Conservation (phyloP, 2,888 invertebrate species). For the Aspidapion aeneum region DNA sequence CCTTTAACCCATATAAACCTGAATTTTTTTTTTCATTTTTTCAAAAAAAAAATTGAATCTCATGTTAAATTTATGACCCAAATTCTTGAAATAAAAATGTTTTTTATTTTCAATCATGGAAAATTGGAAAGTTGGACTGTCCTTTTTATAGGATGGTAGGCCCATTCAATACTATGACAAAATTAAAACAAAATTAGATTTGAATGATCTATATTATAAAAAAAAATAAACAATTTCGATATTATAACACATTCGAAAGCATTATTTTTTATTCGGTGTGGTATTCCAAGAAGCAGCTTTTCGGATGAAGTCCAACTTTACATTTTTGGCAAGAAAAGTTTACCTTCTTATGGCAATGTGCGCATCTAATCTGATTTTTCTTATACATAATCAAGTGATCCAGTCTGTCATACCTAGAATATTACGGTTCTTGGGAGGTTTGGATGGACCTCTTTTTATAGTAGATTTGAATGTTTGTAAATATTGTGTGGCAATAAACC, state of each 20-base stretch:
- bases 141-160: not conserved
- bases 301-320: constrained; percentile 9
- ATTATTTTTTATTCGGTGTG: not conserved
- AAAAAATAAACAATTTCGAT: not conserved
- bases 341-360: constrained; percentile 2
- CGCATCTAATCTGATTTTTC: not conserved
- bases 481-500: constrained; percentile 1
- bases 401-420: constrained; percentile 9
- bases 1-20: not conserved
- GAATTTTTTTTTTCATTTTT: not conserved
- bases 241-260: not conserved
- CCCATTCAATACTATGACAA: not conserved
- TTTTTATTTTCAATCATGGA: too few species aligned
- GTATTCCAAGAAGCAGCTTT: constrained; percentile 5
- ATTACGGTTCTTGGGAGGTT: constrained; percentile 2
- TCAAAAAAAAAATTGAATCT: not conserved
- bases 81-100: not conserved
- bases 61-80: not conserved
- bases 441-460: constrained; percentile 9
- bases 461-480: constrained; percentile 6
- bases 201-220: not conserved
- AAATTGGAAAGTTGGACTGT: not conserved
- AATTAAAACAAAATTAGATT: not conserved
- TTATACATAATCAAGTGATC: constrained; percentile 8
- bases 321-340: constrained; percentile 10